Conservation (phyloP, 2,113 vertebrate species). For the Gymnocephalus cernua region DNA sequence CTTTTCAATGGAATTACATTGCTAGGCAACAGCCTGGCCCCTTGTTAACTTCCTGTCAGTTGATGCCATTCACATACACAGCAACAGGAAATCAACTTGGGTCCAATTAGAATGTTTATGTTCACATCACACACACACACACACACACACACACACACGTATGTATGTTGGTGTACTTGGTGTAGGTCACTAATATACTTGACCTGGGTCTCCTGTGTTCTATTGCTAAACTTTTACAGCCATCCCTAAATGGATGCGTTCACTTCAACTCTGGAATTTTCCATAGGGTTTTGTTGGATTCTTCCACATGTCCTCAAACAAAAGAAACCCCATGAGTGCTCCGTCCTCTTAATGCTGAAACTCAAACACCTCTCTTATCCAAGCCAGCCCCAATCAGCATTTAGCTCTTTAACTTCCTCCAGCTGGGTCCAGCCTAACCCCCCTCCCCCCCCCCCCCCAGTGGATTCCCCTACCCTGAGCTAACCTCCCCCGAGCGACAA, state of each 20-base stretch:
- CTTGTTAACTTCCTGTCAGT: no score
- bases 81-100: no score
- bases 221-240: constrained; percentile 29
- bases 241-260: constrained; percentile 10
- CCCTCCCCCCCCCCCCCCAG: constrained; percentile 70
- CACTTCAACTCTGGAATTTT: constrained; percentile 70
- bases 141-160: not conserved
- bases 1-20: no score
- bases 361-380: constrained; percentile 62
- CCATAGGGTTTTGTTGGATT: constrained; percentile 66
- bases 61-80: no score
- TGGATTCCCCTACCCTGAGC: constrained; percentile 80
- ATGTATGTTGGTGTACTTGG: not conserved
- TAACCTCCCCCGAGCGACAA: constrained; percentile 82
- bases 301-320: constrained; percentile 81
- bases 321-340: constrained; percentile 71
- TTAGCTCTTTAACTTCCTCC: constrained; percentile 84
- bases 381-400: constrained; percentile 74
- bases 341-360: constrained; percentile 55
- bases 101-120: no score
- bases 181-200: not conserved
- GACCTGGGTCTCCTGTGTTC: not conserved
- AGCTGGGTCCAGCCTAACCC: constrained; percentile 88
- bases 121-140: no score
- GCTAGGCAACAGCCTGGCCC: no score